Percentiles rank a stretch among this genome's conserved stretches.
Conservation (phyloP, 1,140 invertebrate species). For the Drosophila yakuba region DNA sequence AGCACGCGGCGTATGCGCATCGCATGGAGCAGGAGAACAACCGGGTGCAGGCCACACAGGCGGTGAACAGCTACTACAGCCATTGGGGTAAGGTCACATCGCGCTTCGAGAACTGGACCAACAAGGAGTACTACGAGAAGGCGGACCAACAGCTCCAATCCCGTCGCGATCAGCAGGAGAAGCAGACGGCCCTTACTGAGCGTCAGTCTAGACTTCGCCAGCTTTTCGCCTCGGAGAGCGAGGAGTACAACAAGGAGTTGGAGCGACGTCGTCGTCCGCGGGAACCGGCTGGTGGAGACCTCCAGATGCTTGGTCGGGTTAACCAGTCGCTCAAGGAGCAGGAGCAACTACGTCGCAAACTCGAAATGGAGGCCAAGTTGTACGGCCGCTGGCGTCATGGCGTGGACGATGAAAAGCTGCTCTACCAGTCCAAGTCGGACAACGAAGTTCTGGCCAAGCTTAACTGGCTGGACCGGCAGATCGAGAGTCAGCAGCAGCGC, state of each 20-base stretch:
- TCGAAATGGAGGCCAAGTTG: conserved; percentile 85
- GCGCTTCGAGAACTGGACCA: conserved; percentile 85
- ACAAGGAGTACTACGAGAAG: conserved; percentile 85
- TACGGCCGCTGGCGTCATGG: conserved; percentile 85
- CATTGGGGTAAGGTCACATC: conserved; percentile 82
- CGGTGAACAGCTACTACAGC: conserved; percentile 77
- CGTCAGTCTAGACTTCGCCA: conserved; percentile 85
- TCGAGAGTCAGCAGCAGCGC: conserved; percentile 84
- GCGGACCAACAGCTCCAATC: conserved; percentile 83
- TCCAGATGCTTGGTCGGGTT: conserved; percentile 81
- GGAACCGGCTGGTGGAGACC: conserved; percentile 18
- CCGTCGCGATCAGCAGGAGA: conserved; percentile 80
- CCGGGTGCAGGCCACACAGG: conserved; percentile 70
- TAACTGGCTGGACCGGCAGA: conserved; percentile 86
- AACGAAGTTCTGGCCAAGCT: conserved; percentile 85
- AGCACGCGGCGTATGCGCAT: conserved; percentile 73
- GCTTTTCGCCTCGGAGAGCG: conserved; percentile 85
- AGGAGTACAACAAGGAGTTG: conserved; percentile 85
- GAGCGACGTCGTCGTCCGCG: conserved; percentile 52
- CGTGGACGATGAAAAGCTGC: conserved; percentile 75
- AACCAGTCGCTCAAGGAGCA: conserved; percentile 81
- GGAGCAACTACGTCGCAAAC: conserved; percentile 84
- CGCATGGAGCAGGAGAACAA: conserved; percentile 69
- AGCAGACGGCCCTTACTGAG: conserved; percentile 83
- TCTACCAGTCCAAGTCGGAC: conserved; percentile 77